Percentiles rank a stretch among this genome's conserved stretches.
These are phyloP conservation scores for Aphelenchoides fujianensis DNA, from an alignment of 1,140 invertebrate species.

Conservation along the genomic window DNA sequence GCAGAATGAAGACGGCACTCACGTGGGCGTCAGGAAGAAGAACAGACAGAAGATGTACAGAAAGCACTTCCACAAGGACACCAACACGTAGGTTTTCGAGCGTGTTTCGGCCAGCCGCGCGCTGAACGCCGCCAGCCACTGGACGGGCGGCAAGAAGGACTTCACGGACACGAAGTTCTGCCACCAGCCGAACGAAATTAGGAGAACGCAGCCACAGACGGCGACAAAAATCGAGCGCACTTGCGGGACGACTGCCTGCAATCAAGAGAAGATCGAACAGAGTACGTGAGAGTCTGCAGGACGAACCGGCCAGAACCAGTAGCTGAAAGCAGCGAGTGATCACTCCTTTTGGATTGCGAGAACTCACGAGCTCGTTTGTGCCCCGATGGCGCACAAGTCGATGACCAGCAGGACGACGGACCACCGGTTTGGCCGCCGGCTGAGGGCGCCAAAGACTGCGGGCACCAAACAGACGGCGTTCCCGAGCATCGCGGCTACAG, in stretches of 20 bases:
- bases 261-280: conserved; percentile 2
- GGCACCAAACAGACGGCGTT: conserved; percentile 58
- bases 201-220: conserved; percentile 45
- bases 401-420: conserved; percentile 53
- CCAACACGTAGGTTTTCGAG: conserved; percentile 53
- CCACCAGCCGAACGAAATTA: conserved; percentile 60
- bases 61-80: conserved; percentile 55
- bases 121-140: conserved; percentile 44
- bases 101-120: conserved; percentile 42
- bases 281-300: not conserved
- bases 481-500: conserved; percentile 50
- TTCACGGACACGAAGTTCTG: conserved; percentile 59
- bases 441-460: conserved; percentile 45
- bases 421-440: conserved; percentile 39
- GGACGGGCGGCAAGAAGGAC: conserved; percentile 56
- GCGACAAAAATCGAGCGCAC: conserved; percentile 34
- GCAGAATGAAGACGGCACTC: too few relatives aligned
- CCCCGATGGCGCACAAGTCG: conserved; percentile 47
- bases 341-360: too few relatives aligned
- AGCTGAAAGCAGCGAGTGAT: too few relatives aligned
- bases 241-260: conserved; percentile 47
- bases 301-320: conserved; percentile 54
- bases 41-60: conserved; percentile 53
- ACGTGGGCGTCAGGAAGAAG: conserved; percentile 48
- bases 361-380: conserved; percentile 52